These are phyloP conservation scores for Notarius lentiginosus DNA, from an alignment of 2,113 vertebrate genomes.

Conservation along the genomic window DNA sequence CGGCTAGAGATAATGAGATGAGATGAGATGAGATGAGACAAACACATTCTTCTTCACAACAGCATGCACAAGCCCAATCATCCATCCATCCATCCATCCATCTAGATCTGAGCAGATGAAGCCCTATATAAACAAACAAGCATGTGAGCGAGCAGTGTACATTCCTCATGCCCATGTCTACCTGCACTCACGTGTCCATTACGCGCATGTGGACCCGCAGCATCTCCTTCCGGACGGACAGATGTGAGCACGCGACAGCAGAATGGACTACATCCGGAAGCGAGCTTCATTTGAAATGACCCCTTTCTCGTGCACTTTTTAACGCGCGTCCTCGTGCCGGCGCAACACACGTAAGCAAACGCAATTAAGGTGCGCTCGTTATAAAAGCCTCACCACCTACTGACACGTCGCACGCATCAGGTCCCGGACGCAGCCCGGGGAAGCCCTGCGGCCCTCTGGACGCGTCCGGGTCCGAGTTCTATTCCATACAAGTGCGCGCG, in stretches of 20 bases:
- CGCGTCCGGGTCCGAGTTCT: neutral
- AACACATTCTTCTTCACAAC: too few species aligned
- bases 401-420: constrained; percentile 1
- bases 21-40: too few species aligned
- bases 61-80: too few species aligned
- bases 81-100: neutral
- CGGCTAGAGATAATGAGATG: too few species aligned
- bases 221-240: constrained; percentile 13
- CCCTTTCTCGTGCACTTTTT: neutral
- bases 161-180: neutral
- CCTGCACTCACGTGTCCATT: constrained; percentile 6
- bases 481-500: too few species aligned
- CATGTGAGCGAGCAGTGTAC: neutral
- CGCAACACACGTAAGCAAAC: constrained; percentile 15
- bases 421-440: neutral
- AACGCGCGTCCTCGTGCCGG: neutral
- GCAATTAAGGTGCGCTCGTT: neutral
- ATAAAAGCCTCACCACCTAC: constrained; percentile 24
- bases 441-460: neutral
- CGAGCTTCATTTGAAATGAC: constrained; percentile 17
- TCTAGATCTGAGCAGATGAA: neutral
- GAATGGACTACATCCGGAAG: neutral
- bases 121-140: neutral
- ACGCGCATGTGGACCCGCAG: constrained; percentile 21
- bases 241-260: neutral